These are phyloP conservation scores for Plestiodon gilberti DNA, from an alignment of 2,113 vertebrate genomes.

Conservation along the genomic window DNA sequence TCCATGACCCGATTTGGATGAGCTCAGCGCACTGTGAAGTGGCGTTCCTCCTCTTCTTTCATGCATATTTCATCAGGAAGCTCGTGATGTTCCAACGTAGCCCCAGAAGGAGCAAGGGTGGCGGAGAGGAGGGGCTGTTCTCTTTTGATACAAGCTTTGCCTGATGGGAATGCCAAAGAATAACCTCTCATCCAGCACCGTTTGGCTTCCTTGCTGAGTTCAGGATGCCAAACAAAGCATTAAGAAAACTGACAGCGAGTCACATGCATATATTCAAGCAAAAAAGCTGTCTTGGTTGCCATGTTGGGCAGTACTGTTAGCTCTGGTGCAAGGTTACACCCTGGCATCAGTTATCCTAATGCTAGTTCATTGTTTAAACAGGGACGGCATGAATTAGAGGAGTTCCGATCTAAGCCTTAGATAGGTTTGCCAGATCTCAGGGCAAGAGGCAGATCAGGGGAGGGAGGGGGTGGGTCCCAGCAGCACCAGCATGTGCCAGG, in stretches of 20 bases:
- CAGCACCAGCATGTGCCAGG: too few species aligned
- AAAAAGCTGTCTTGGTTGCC: neutral
- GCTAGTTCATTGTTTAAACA: neutral
- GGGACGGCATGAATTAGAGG: too few species aligned
- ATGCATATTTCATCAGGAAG: accelerated
- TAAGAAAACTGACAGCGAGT: neutral
- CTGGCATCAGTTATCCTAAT: neutral
- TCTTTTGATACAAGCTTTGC: accelerated
- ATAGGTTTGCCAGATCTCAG: too few species aligned
- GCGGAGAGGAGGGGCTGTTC: neutral
- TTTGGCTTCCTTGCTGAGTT: accelerated
- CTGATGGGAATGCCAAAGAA: neutral
- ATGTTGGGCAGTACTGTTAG: neutral
- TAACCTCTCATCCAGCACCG: accelerated
- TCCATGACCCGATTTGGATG: neutral
- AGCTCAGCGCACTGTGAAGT: neutral
- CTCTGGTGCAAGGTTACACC: neutral
- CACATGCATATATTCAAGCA: conserved; percentile 18
- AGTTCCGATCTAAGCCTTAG: too few species aligned
- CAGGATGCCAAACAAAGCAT: neutral
- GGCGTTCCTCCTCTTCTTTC: neutral
- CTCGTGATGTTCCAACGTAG: accelerated
- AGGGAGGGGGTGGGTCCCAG: too few species aligned
- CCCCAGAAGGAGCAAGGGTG: neutral
- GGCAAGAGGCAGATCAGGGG: too few species aligned